Conservation (phyloP, 2,888 invertebrate species). For the Synanthedon vespiformis region DNA sequence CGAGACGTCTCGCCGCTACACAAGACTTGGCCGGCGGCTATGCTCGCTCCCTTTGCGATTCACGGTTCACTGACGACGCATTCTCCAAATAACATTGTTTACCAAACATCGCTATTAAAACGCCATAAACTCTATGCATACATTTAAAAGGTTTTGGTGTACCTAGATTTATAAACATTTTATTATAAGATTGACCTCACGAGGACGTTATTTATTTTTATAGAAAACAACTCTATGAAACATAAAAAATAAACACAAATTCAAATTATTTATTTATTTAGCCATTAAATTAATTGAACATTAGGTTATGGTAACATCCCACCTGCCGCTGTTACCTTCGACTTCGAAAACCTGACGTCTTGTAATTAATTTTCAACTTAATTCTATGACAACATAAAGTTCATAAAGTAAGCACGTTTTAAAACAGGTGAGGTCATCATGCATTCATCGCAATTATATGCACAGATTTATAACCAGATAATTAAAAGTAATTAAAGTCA, state of each 20-base stretch:
- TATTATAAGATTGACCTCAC: no score
- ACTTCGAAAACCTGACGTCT: not conserved
- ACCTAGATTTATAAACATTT: no score
- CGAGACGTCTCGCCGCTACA: slow-evolving; percentile 53
- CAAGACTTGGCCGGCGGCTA: slow-evolving; percentile 17
- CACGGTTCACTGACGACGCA: slow-evolving; percentile 3
- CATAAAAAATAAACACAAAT: not conserved
- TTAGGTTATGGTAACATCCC: no score
- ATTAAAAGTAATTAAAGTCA: slow-evolving; percentile 22
- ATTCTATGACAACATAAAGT: not conserved
- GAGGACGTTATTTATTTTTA: no score
- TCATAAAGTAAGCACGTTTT: no score
- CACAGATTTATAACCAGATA: slow-evolving; percentile 24
- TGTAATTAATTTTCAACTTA: not conserved
- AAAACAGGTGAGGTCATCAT: not conserved
- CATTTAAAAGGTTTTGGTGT: not conserved
- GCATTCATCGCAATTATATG: not conserved
- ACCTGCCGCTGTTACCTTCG: slow-evolving; percentile 7
- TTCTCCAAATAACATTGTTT: not conserved
- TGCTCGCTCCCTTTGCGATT: slow-evolving; percentile 2
- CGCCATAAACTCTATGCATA: not conserved
- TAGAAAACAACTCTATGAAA: no score
- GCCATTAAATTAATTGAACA: not conserved
- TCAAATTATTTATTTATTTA: not conserved
- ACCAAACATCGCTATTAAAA: not conserved